These are phyloP conservation scores for Hirundo rustica DNA, from an alignment of 2,797 vertebrate species.

Conservation along the genomic window DNA sequence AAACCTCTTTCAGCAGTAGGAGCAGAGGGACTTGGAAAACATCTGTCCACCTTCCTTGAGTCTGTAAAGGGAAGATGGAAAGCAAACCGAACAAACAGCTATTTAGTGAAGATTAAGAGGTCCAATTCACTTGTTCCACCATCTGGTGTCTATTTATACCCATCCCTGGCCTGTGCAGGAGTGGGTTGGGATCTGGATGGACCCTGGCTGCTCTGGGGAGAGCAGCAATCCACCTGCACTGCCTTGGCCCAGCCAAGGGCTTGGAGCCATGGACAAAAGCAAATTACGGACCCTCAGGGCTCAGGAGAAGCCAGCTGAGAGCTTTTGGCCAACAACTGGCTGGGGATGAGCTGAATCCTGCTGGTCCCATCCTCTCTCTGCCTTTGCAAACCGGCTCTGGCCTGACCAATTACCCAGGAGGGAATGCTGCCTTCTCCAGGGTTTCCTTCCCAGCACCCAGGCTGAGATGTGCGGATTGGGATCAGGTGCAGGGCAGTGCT, in stretches of 20 bases:
- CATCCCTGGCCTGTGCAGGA: background rate
- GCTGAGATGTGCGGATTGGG: background rate
- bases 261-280: background rate
- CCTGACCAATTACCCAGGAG: background rate
- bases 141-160: conserved; percentile 64
- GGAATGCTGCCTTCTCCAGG: rapidly evolving
- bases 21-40: background rate
- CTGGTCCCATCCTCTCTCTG: background rate
- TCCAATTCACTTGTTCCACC: conserved; percentile 43
- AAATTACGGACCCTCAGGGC: background rate
- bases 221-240: background rate
- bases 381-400: background rate
- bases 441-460: background rate
- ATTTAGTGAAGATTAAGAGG: conserved; percentile 39
- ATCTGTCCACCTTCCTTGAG: background rate
- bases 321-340: background rate
- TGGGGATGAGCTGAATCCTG: background rate
- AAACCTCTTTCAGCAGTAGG: background rate
- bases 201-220: background rate
- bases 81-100: background rate
- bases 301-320: background rate
- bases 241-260: background rate
- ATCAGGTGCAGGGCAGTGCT: background rate
- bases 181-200: background rate
- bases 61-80: background rate